Percentiles rank a stretch among this genome's conserved stretches.
Evolutionary conservation across 1,140 invertebrate genomes (phyloP).

Genomic region (Bombyx mori): DNA sequence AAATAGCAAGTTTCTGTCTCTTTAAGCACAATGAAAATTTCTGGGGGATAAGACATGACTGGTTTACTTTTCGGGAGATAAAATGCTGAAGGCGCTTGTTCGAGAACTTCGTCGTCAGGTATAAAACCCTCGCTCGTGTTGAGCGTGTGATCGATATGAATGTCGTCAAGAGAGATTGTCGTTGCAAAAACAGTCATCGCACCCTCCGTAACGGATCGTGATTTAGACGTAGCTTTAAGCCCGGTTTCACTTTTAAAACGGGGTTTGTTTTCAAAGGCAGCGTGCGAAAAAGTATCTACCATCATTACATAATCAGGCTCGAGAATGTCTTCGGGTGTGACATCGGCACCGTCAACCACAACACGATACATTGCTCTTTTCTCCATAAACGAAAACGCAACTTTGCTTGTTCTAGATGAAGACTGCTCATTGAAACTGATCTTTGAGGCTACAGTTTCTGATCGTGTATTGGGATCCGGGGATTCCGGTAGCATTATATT

Average conservation of each 20-base stretch:
- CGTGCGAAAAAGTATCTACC: conserved; percentile 40
- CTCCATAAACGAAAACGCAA: conserved; percentile 35
- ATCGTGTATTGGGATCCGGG: no score
- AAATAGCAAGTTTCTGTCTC: conserved; percentile 78
- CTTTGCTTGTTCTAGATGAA: conserved; percentile 16
- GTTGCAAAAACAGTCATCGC: conserved; percentile 55
- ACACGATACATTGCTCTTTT: conserved; percentile 36
- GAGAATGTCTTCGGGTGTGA: conserved; percentile 40
- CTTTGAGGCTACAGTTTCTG: conserved; percentile 9
- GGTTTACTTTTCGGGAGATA: conserved; percentile 57
- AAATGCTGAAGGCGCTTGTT: conserved; percentile 66
- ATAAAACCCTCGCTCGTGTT: conserved; percentile 46
- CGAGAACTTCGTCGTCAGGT: conserved; percentile 29
- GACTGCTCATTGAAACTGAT: conserved; percentile 20
- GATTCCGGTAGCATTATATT: no score
- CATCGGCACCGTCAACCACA: conserved; percentile 24
- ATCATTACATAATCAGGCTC: conserved; percentile 38
- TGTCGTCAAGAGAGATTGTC: conserved; percentile 63
- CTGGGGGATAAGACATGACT: conserved; percentile 52
- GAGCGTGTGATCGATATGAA: conserved; percentile 59
- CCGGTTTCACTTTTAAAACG: conserved; percentile 29
- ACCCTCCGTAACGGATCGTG: conserved; percentile 20
- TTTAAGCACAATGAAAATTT: conserved; percentile 74
- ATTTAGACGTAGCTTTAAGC: conserved; percentile 26
- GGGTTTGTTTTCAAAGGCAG: conserved; percentile 40